Conservation (phyloP, 2,888 invertebrate species). For the Mythimna ferrago region DNA sequence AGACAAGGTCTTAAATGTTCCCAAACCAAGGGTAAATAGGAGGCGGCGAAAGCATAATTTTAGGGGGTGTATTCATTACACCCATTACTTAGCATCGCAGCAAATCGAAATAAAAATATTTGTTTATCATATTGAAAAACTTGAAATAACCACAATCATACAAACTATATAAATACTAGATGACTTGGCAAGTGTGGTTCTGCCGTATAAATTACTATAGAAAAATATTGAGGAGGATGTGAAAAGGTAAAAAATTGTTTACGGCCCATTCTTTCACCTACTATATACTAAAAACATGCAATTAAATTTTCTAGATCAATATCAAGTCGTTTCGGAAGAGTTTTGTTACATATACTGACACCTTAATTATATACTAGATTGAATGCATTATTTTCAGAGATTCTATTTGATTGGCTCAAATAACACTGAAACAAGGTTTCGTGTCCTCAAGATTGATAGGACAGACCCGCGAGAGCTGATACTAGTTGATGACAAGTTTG, state of each 20-base stretch:
- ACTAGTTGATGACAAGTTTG: constrained; percentile 97
- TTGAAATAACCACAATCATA: background rate
- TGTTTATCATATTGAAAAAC: background rate
- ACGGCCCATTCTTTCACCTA: too few species aligned
- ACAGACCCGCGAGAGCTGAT: constrained; percentile 95
- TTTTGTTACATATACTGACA: too few species aligned
- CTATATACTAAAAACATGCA: too few species aligned
- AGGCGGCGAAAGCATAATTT: background rate
- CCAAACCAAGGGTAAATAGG: background rate
- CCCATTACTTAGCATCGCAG: background rate
- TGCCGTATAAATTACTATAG: too few species aligned
- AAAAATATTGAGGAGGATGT: too few species aligned
- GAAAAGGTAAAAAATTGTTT: too few species aligned
- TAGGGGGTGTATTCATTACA: constrained; percentile 25
- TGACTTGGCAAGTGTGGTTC: too few species aligned
- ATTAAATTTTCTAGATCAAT: too few species aligned
- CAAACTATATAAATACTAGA: background rate
- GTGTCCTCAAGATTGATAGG: constrained; percentile 98
- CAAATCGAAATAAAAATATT: background rate
- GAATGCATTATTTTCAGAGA: constrained; percentile 91
- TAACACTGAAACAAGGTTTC: constrained; percentile 96
- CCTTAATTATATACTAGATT: background rate
- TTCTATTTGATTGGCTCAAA: constrained; percentile 99
- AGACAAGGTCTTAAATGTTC: background rate
- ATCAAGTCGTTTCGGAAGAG: too few species aligned